Evolutionary conservation across 2,113 vertebrate genomes (phyloP), one percentile per base, ranked within the genome.

Genomic region (Dascyllus trimaculatus): DNA sequence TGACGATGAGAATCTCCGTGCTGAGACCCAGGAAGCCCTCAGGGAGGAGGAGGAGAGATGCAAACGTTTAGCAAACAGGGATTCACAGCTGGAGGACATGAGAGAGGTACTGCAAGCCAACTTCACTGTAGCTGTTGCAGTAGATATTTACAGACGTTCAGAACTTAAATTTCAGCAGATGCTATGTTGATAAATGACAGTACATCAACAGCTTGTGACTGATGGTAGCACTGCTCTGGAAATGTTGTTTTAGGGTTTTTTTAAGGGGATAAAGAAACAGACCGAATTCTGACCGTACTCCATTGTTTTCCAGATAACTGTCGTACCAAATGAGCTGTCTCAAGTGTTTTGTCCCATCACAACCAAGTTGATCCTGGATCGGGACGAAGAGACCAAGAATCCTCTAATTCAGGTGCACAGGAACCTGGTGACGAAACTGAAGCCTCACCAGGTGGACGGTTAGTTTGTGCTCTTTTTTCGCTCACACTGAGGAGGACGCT

Each of bases 21-120:
- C 94, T 51, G 98, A 99, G 93, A 98, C 97, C 4, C 97, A 98
- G 89, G 97, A 97, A 88, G 97, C 98, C 0, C 93, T 99, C 66
- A 96, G 95, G 88, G 97, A 98, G 81, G 98, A 99, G 71, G 96
- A 99, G 91, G 98, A 99, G 81, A 95, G 98, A 75, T 90, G 96
- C 78, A 95, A 93, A 85, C 96, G 97, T 6, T 93, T 99, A 63
- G 97, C 97, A n/a, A 93, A 96, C 60, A 93, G 97, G 80, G 96
- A 98, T 3, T 93, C 95, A 32, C 96, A 97, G 72, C 93, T 97
- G 90, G 95, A 96, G 29, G 97, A 97, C 85, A 65, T 95, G 66
- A 95, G 96, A 95, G 96, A 97, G 93, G 97, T 96, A 75, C 11
- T 11, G 70, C 14, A 6, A 43, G 15, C 4, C 2, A 6, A 11